Percentiles rank a stretch among this genome's conserved stretches.
These are phyloP conservation scores for Patella pellucida DNA, from an alignment of 2,888 invertebrate genomes.

Conservation along the genomic window DNA sequence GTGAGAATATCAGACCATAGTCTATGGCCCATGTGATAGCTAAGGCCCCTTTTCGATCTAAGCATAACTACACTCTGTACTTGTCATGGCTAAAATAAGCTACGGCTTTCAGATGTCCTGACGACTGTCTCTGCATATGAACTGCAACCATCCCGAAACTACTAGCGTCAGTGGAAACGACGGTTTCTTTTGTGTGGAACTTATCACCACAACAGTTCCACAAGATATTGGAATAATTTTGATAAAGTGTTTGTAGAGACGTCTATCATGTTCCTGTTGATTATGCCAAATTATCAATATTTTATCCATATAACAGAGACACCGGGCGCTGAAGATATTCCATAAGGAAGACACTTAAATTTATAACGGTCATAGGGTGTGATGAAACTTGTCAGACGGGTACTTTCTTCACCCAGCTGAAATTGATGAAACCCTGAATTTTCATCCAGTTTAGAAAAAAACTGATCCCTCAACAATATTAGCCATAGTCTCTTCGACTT, in stretches of 20 bases:
- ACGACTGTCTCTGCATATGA: neutral
- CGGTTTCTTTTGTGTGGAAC: too few species aligned
- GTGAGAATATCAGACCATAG: neutral
- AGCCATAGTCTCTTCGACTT: constrained; percentile 25
- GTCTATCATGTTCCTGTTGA: constrained; percentile 24
- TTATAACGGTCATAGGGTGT: constrained; percentile 41
- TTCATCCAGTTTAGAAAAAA: constrained; percentile 26
- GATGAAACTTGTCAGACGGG: constrained; percentile 37
- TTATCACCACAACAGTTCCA: too few species aligned
- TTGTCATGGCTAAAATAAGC: too few species aligned
- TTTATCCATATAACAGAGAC: constrained; percentile 40
- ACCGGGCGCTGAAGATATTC: constrained; percentile 63
- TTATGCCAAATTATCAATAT: constrained; percentile 25
- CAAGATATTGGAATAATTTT: too few species aligned
- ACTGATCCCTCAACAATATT: constrained; percentile 22
- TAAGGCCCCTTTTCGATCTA: too few species aligned
- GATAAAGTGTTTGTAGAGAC: too few species aligned
- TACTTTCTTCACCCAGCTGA: constrained; percentile 18
- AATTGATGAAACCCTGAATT: constrained; percentile 28
- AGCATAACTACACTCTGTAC: too few species aligned
- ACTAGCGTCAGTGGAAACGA: constrained; percentile 22
- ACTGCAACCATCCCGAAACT: constrained; percentile 17
- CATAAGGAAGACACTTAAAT: constrained; percentile 40
- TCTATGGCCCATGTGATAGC: too few species aligned
- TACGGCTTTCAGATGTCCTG: too few species aligned